A percentile compares a stretch with the other conserved stretches of the same genome.
phyloP scores from a whole-genome alignment of 2,113 vertebrate genomes.

The Heterocephalus glaber region DNA sequence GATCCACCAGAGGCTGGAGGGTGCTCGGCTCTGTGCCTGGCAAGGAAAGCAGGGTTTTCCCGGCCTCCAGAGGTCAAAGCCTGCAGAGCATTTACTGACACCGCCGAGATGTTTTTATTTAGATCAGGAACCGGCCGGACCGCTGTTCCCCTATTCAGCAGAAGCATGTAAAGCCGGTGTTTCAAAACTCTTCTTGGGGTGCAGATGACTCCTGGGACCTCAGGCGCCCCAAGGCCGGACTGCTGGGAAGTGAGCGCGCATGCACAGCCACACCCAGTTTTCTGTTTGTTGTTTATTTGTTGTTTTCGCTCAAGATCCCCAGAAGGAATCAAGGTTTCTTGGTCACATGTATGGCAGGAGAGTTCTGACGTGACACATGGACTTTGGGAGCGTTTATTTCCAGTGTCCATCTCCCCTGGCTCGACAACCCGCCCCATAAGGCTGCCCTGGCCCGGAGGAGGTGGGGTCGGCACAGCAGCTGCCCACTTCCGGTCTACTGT shows the following conservation, averaged over 20 bases:
- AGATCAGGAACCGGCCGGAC: neutral
- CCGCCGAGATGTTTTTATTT: constrained; percentile 4
- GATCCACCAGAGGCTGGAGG: constrained; percentile 1
- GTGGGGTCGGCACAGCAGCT: neutral
- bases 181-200: neutral
- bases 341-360: neutral
- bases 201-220: neutral
- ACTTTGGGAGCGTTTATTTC: neutral
- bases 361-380: neutral
- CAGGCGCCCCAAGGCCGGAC: neutral
- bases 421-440: accelerated
- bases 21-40: neutral
- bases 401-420: too few relatives aligned
- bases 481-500: neutral
- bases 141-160: neutral
- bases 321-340: neutral
- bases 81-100: neutral
- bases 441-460: too few relatives aligned
- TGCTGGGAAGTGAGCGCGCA: neutral
- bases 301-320: neutral
- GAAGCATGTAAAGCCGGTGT: constrained; percentile 13
- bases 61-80: neutral
- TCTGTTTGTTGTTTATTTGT: neutral
- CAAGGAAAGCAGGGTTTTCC: neutral
- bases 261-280: neutral